Evolutionary conservation across 2,888 invertebrate species (phyloP).

Genomic region (Drosophila yooni): DNA sequence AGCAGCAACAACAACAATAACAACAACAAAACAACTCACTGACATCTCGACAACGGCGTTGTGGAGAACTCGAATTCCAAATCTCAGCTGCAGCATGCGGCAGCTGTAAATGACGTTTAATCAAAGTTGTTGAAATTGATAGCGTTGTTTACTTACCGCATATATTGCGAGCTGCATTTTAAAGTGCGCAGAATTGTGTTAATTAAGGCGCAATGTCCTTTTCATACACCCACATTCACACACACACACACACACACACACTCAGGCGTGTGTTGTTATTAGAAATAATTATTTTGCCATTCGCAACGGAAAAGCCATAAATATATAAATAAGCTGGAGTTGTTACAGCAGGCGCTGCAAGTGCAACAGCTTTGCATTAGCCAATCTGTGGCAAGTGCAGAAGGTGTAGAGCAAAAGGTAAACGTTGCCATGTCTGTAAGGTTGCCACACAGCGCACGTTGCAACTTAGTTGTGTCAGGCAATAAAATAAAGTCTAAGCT

Average conservation of each 20-base stretch:
- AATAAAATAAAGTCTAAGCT: constrained; percentile 77
- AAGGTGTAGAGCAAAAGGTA: constrained; percentile 41
- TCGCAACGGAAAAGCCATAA: constrained; percentile 48
- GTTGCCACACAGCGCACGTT: constrained; percentile 34
- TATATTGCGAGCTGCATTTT: constrained; percentile 70
- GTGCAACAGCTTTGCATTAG: constrained; percentile 66
- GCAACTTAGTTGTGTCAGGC: constrained; percentile 73
- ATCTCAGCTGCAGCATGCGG: constrained; percentile 45
- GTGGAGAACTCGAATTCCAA: constrained; percentile 33
- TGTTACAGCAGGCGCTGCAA: constrained; percentile 24
- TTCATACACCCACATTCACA: not conserved
- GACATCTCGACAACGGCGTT: constrained; percentile 58
- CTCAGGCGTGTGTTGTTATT: constrained; percentile 40
- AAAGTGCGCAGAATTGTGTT: constrained; percentile 67
- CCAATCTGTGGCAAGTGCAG: constrained; percentile 45
- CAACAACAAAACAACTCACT: constrained; percentile 40
- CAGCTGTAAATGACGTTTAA: constrained; percentile 79
- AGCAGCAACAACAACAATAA: constrained; percentile 23
- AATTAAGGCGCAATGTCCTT: constrained; percentile 56
- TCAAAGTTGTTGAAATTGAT: constrained; percentile 80
- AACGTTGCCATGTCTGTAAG: constrained; percentile 2
- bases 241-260: not conserved
- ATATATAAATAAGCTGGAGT: constrained; percentile 58
- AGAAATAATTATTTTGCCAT: constrained; percentile 55
- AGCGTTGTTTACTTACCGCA: constrained; percentile 71